Conservation (phyloP, 2,113 vertebrate species). For the Odontesthes bonariensis region DNA sequence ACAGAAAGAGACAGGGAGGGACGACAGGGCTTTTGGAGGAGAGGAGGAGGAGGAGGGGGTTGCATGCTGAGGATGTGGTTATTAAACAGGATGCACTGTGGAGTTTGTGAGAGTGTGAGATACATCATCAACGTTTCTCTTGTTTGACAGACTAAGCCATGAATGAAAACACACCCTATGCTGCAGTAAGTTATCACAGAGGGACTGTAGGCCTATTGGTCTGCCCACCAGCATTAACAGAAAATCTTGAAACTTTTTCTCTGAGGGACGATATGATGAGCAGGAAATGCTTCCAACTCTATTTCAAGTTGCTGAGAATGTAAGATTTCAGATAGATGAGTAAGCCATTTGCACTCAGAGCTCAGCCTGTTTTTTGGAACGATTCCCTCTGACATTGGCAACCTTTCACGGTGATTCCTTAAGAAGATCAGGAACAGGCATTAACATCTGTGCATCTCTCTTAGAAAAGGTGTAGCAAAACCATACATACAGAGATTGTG, state of each 20-base stretch:
- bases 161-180: conserved; percentile 36
- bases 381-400: conserved; percentile 50
- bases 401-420: conserved; percentile 26
- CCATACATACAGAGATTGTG: conserved; percentile 4
- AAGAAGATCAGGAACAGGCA: conserved; percentile 47
- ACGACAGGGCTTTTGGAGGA: background rate
- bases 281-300: background rate
- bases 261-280: background rate
- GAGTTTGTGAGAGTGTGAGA: conserved; percentile 11
- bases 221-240: background rate
- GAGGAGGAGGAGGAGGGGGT: background rate
- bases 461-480: conserved; percentile 38
- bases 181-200: background rate
- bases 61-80: conserved; percentile 65
- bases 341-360: background rate
- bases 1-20: conserved; percentile 17
- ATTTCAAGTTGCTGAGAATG: conserved; percentile 17
- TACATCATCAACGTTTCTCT: conserved; percentile 1
- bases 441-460: conserved; percentile 36
- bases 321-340: conserved; percentile 12
- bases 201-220: background rate
- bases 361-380: conserved; percentile 45
- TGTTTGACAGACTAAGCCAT: conserved; percentile 15
- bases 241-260: background rate
- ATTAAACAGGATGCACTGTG: conserved; percentile 68